Evolutionary conservation across 2,113 vertebrate genomes (phyloP), one percentile per base, ranked within the genome.

Genomic region (Rhipidura dahli): DNA sequence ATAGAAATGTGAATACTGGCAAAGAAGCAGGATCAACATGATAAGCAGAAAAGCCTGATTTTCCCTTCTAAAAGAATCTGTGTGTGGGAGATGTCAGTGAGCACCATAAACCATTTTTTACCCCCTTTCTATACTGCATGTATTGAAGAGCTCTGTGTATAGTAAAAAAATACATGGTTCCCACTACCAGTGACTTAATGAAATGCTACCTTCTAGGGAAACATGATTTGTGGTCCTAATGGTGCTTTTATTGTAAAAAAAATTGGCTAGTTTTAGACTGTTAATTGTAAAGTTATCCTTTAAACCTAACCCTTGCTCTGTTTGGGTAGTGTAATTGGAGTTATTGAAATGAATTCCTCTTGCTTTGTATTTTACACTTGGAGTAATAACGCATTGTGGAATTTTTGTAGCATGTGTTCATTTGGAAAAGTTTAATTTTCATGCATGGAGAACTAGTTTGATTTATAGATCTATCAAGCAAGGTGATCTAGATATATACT

Each of bases 391-490:
- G 15, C 2, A 0, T 47, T 2, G 13, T 40, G 28, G 89, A 33
- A 47, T 77, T 85, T 50, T 75, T 85, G 45, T 35, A 45, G 70
- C 49, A 5, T 15, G 13, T 72, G 66, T 49, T 72, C 22, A 19
- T n/a, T 96, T 87, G 61, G 45, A 89, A 64, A 90, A 35, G 56
- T 50, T 97, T 84, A n/a, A 19, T 93, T 97, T 96, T 89, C 80
- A 87, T 93, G 21, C 44, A 26, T n/a, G 76, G 56, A 53, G 35
- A 78, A 33, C 44, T 50, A 61, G 35, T 77, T 89, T 56, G n/a
- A 94, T 94, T 96, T 95, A 85, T 86, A 91, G 77, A 78, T 90
- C 83, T 96, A 11, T 85, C 97, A 94, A 96, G 80, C 59, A 93
- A 92, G 90, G 83, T 89, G 87, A 97, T 70, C 37, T 96, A n/a